phyloP scores from a whole-genome alignment of 2,113 vertebrate species.

The Laticauda laticaudata region DNA sequence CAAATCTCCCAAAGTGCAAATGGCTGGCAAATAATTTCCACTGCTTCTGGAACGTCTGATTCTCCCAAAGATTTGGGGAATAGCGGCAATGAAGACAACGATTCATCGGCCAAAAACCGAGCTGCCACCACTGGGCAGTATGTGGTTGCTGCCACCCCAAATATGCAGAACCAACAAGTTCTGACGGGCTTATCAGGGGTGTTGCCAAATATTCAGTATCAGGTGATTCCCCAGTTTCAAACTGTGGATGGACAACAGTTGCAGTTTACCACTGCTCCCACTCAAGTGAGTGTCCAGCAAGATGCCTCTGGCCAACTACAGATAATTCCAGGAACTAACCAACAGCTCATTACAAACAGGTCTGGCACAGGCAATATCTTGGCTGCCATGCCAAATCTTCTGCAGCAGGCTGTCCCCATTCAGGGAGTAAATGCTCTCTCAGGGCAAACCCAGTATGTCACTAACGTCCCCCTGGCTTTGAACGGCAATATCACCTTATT shows the following conservation, averaged over 20 bases:
- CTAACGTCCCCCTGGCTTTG: constrained; percentile 90
- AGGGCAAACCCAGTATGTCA: constrained; percentile 89
- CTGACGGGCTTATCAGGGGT: constrained; percentile 85
- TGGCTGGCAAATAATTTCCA: constrained; percentile 91
- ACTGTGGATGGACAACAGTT: constrained; percentile 92
- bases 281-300: constrained; percentile 79
- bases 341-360: constrained; percentile 84
- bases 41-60: constrained; percentile 73
- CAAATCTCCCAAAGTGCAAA: constrained; percentile 85
- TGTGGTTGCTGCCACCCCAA: constrained; percentile 81
- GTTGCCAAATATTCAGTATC: constrained; percentile 94
- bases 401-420: constrained; percentile 91
- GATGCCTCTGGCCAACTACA: constrained; percentile 91
- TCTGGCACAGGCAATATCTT: constrained; percentile 84
- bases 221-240: constrained; percentile 96
- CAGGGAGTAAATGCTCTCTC: constrained; percentile 87
- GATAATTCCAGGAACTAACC: constrained; percentile 82
- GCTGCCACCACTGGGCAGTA: constrained; percentile 77
- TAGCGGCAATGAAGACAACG: constrained; percentile 63
- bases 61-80: constrained; percentile 72
- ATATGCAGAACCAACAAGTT: constrained; percentile 86
- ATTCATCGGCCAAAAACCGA: constrained; percentile 73
- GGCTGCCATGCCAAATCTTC: constrained; percentile 83
- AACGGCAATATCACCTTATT: constrained; percentile 95
- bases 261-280: constrained; percentile 80